These are phyloP conservation scores for Pionites leucogaster DNA, from an alignment of 2,113 vertebrate genomes.

Conservation along the genomic window DNA sequence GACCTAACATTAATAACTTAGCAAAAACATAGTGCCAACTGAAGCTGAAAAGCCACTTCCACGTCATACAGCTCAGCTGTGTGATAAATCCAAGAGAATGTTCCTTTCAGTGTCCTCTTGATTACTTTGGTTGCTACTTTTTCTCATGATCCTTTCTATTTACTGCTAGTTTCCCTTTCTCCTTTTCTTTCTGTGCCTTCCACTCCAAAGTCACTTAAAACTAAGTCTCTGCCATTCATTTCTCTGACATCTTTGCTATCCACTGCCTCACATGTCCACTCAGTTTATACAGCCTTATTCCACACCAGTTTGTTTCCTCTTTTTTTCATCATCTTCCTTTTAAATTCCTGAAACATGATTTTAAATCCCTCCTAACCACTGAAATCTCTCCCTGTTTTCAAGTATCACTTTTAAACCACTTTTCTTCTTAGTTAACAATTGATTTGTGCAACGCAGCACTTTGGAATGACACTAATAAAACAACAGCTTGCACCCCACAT, in stretches of 20 bases:
- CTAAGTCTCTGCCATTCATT: background rate
- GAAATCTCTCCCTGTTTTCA: background rate
- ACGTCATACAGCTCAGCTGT: background rate
- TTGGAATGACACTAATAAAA: constrained; percentile 38
- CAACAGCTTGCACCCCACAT: constrained; percentile 15
- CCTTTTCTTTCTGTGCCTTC: background rate
- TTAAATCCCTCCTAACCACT: background rate
- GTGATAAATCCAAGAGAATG: background rate
- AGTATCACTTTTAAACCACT: background rate
- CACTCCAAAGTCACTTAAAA: background rate
- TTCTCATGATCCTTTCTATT: background rate
- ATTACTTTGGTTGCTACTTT: background rate
- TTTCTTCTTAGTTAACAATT: constrained; percentile 12
- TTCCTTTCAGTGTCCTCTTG: background rate
- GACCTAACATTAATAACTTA: background rate
- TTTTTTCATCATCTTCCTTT: background rate
- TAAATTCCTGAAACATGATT: background rate
- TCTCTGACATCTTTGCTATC: background rate
- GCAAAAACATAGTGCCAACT: background rate
- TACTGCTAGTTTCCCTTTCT: background rate
- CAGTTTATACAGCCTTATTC: background rate
- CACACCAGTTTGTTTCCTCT: background rate
- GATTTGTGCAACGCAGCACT: constrained; percentile 34
- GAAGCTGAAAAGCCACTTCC: background rate
- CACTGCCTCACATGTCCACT: background rate